phyloP scores from a whole-genome alignment of 1,140 invertebrate genomes.

The Lepidostoma basale region DNA sequence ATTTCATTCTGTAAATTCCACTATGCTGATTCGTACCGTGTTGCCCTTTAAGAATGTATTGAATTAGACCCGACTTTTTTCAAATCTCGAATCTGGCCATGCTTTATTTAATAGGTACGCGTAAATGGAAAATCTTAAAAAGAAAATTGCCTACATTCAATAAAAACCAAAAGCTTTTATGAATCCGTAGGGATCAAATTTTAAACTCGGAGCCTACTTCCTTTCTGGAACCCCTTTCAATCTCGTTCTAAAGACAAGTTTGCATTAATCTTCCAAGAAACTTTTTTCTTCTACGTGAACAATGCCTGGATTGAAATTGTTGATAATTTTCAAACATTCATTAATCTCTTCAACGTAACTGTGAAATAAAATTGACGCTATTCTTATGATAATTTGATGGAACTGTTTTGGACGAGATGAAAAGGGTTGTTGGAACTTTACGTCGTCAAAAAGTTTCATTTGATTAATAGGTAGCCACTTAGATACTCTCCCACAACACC shows the following conservation, averaged over 20 bases:
- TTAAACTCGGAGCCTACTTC: slow-evolving; percentile 11
- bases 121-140: slow-evolving; percentile 23
- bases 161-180: slow-evolving; percentile 29
- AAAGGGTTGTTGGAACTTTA: not conserved
- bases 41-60: slow-evolving; percentile 3
- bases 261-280: not conserved
- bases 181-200: slow-evolving; percentile 19
- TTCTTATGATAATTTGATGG: slow-evolving; percentile 19
- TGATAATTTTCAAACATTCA: slow-evolving; percentile 10
- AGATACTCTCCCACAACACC: too few species aligned
- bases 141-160: slow-evolving; percentile 24
- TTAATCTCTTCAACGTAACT: slow-evolving; percentile 5
- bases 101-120: slow-evolving; percentile 32
- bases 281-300: not conserved
- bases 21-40: too few species aligned
- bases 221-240: slow-evolving; percentile 14
- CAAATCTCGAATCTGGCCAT: slow-evolving; percentile 7
- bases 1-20: too few species aligned
- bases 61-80: not conserved
- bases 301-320: slow-evolving; percentile 16
- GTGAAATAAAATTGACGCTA: slow-evolving; percentile 10
- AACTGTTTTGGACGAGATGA: not conserved
- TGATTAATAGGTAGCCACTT: not conserved
- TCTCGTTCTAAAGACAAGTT: not conserved
- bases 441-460: not conserved